A percentile compares a stretch with the other conserved stretches of the same genome.
Evolutionary conservation across 2,113 vertebrate species (phyloP).

Genomic region (Muntiacus muntjak): DNA sequence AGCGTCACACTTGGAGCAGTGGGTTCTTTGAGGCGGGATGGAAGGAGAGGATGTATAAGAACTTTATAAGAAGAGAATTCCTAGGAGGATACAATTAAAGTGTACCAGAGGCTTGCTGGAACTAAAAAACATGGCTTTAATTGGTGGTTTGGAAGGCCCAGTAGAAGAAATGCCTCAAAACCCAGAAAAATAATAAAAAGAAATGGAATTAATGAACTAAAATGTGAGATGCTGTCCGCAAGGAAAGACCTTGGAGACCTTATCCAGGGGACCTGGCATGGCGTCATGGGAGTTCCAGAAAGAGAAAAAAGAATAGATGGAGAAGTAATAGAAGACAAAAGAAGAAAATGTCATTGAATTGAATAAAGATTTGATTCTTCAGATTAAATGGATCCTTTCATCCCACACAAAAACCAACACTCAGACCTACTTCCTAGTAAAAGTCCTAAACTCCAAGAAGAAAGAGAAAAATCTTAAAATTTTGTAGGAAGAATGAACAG

Average conservation of each 20-base stretch:
- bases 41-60: not conserved
- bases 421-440: not conserved
- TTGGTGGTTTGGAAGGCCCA: not conserved
- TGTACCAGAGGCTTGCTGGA: not conserved
- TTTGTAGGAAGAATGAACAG: not conserved
- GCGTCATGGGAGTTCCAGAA: not conserved
- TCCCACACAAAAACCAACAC: not conserved
- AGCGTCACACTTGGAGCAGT: not conserved
- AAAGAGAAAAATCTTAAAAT: not conserved
- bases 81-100: not conserved
- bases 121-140: not conserved
- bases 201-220: not conserved
- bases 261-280: not conserved
- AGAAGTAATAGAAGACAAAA: not conserved
- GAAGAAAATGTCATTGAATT: not conserved
- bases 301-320: not conserved
- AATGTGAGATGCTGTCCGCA: not conserved
- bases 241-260: not conserved
- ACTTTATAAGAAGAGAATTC: not conserved
- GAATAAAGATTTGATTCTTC: not conserved
- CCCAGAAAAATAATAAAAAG: not conserved
- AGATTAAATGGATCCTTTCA: not conserved
- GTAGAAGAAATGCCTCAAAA: not conserved
- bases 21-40: not conserved
- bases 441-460: not conserved